Evolutionary conservation across 2,888 invertebrate genomes (phyloP).

Genomic region (Drosophila lacicola): DNA sequence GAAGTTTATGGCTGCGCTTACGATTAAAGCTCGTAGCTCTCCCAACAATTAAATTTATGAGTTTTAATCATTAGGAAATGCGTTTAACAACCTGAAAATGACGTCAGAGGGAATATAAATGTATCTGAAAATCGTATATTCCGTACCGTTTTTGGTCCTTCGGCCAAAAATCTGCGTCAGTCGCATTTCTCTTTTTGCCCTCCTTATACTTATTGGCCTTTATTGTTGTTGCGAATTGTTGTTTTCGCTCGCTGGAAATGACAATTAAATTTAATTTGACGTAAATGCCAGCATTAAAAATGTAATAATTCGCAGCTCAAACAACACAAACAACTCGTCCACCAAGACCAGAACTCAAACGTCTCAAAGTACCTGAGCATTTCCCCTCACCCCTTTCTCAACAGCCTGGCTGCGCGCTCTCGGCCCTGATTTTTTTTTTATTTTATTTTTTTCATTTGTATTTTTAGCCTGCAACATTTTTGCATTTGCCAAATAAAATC

Average conservation of each 20-base stretch:
- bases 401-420: not conserved
- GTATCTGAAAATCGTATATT: not conserved
- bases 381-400: constrained; percentile 1
- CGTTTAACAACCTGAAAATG: constrained; percentile 56
- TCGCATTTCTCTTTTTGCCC: not conserved
- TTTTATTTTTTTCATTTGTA: constrained; percentile 28
- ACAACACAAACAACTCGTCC: constrained; percentile 16
- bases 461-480: constrained; percentile 51
- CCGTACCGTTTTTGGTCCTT: not conserved
- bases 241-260: constrained; percentile 35
- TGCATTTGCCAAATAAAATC: constrained; percentile 55
- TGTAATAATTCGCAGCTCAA: constrained; percentile 76
- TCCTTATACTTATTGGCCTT: constrained; percentile 38
- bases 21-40: constrained; percentile 17
- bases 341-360: constrained; percentile 16
- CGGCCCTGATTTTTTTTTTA: constrained; percentile 9
- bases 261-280: constrained; percentile 84
- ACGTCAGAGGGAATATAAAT: constrained; percentile 23
- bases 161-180: constrained; percentile 10
- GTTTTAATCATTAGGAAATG: constrained; percentile 70
- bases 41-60: constrained; percentile 51
- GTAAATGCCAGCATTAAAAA: constrained; percentile 81
- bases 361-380: constrained; percentile 3
- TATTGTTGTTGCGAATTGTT: constrained; percentile 14
- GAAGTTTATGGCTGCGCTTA: constrained; percentile 33